phyloP scores from a whole-genome alignment of 2,113 vertebrate species.

The Megaceryle maxima region DNA sequence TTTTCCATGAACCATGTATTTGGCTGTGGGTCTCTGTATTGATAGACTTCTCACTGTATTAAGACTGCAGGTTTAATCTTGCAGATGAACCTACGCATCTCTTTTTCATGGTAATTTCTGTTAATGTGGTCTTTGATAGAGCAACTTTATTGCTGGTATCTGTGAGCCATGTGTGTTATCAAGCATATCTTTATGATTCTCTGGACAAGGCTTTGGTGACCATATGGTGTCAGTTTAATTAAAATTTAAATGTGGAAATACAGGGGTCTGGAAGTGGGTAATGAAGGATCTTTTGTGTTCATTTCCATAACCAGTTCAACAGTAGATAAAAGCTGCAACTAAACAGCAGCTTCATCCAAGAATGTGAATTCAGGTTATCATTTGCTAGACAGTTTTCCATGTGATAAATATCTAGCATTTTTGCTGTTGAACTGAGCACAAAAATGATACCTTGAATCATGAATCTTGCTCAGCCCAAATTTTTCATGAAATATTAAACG shows the following conservation, averaged over 20 bases:
- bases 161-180: conserved; percentile 16
- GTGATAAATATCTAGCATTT: neutral
- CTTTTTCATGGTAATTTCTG: conserved; percentile 3
- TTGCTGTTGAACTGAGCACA: neutral
- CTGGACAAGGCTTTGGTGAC: conserved; percentile 12
- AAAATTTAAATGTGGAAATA: neutral
- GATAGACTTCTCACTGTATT: neutral
- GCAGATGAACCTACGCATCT: neutral
- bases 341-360: neutral
- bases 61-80: neutral
- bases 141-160: neutral
- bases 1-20: neutral
- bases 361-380: neutral
- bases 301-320: neutral
- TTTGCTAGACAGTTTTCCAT: neutral
- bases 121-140: neutral
- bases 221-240: conserved; percentile 44
- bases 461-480: neutral
- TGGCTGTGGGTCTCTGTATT: neutral
- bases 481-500: neutral
- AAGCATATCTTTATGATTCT: conserved; percentile 8
- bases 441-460: neutral
- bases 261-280: neutral
- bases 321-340: neutral
- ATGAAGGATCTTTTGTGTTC: neutral